A percentile compares a stretch with the other conserved stretches of the same genome.
Conservation (phyloP, 1,140 invertebrate species). For the Pseudachorutes palmiensis region DNA sequence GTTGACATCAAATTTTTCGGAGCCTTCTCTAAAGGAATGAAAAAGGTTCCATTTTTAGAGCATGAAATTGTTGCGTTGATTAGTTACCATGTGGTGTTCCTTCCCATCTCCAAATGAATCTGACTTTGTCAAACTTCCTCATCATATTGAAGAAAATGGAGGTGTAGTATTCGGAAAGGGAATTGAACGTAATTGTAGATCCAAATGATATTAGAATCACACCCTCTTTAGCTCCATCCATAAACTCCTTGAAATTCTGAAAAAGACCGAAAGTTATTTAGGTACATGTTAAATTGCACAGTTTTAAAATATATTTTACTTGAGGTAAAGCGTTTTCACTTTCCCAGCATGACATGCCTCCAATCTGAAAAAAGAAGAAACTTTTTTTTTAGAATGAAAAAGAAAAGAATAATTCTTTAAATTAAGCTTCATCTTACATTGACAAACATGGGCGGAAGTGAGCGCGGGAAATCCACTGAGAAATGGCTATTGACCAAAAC, state of each 20-base stretch:
- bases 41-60: neutral
- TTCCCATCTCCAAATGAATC: conserved; percentile 32
- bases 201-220: conserved; percentile 31
- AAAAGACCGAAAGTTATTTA: neutral
- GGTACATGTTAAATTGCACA: neutral
- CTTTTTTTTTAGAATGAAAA: no score
- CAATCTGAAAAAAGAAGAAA: conserved; percentile 13
- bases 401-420: neutral
- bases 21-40: neutral
- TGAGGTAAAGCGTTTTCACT: neutral
- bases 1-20: conserved; percentile 22
- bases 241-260: conserved; percentile 24
- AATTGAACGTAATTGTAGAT: conserved; percentile 22
- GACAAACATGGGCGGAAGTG: conserved; percentile 19
- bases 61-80: no score
- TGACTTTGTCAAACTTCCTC: conserved; percentile 16
- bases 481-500: conserved; percentile 24
- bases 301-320: neutral
- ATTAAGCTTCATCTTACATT: neutral
- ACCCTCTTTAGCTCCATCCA: conserved; percentile 24
- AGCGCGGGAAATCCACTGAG: conserved; percentile 21
- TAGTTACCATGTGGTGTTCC: conserved; percentile 3
- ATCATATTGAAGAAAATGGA: conserved; percentile 27
- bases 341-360: conserved; percentile 16
- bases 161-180: conserved; percentile 6